Evolutionary conservation across 2,113 vertebrate species (phyloP).

Genomic region (Puffinus mauretanicus): DNA sequence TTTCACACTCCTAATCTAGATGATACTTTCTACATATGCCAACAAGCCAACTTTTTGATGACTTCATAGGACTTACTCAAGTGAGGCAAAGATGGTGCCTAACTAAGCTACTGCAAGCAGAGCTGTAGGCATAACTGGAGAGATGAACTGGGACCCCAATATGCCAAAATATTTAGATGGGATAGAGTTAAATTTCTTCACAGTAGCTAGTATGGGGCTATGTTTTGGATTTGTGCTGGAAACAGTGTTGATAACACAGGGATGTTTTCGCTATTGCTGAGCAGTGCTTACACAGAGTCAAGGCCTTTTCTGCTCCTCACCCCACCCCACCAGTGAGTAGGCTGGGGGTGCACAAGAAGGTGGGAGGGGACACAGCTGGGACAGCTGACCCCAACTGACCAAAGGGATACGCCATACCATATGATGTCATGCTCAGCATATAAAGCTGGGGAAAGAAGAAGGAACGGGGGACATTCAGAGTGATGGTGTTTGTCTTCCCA

Average conservation of each 20-base stretch:
- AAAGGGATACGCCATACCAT: neutral
- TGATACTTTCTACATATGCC: neutral
- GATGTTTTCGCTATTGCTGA: neutral
- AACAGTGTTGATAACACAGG: neutral
- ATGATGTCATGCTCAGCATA: accelerated
- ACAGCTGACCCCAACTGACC: neutral
- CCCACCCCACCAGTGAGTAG: accelerated
- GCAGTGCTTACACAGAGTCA: neutral
- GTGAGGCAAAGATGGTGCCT: neutral
- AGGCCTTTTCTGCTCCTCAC: neutral
- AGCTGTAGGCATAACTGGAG: neutral
- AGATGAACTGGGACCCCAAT: neutral
- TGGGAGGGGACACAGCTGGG: neutral
- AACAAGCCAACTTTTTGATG: neutral
- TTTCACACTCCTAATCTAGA: neutral
- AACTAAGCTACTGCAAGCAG: neutral
- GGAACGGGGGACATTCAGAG: accelerated
- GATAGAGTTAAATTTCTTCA: neutral
- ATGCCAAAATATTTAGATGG: neutral
- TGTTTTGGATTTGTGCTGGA: neutral
- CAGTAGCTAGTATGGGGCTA: accelerated
- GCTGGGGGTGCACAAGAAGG: neutral
- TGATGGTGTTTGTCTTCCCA: neutral
- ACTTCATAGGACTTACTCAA: neutral
- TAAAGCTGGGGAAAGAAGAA: neutral